Percentiles rank a stretch among this genome's conserved stretches.
Evolutionary conservation across 2,797 vertebrate genomes (phyloP).

Genomic region (Threskiornis aethiopicus): DNA sequence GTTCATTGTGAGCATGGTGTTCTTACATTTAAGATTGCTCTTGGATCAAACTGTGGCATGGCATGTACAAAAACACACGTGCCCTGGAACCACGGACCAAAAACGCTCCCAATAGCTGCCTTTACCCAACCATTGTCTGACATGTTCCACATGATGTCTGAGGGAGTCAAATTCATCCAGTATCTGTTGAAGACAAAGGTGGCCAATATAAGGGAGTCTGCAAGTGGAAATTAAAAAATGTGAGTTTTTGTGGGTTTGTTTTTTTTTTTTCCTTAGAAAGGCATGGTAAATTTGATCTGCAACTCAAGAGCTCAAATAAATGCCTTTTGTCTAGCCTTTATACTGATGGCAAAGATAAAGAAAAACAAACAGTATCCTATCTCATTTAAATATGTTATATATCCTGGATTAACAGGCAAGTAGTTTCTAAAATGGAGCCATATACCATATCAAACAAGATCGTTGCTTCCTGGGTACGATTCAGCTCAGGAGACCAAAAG

Average conservation of each 20-base stretch:
- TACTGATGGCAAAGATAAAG: not conserved
- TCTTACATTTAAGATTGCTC: slow-evolving; percentile 70
- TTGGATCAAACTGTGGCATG: slow-evolving; percentile 72
- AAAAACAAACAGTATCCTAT: not conserved
- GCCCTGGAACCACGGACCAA: slow-evolving; percentile 76
- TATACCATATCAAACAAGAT: not conserved
- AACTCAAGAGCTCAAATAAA: not conserved
- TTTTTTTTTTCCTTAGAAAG: not conserved
- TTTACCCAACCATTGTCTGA: slow-evolving; percentile 82
- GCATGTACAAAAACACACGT: slow-evolving; percentile 76
- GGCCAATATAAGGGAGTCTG: not conserved
- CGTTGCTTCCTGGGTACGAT: not conserved
- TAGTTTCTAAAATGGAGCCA: not conserved
- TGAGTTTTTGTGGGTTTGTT: not conserved
- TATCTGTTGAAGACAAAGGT: slow-evolving; percentile 58
- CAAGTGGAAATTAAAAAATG: not conserved
- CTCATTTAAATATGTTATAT: not conserved
- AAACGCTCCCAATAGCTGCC: slow-evolving; percentile 73
- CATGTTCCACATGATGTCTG: slow-evolving; percentile 78
- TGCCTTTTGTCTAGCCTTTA: not conserved
- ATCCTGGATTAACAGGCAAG: not conserved
- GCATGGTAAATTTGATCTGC: not conserved
- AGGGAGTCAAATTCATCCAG: slow-evolving; percentile 77
- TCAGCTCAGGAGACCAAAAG: not conserved
- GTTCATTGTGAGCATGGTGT: not conserved